phyloP scores from a whole-genome alignment of 2,797 vertebrate genomes.

The Tokudaia tokunoshimensis region DNA sequence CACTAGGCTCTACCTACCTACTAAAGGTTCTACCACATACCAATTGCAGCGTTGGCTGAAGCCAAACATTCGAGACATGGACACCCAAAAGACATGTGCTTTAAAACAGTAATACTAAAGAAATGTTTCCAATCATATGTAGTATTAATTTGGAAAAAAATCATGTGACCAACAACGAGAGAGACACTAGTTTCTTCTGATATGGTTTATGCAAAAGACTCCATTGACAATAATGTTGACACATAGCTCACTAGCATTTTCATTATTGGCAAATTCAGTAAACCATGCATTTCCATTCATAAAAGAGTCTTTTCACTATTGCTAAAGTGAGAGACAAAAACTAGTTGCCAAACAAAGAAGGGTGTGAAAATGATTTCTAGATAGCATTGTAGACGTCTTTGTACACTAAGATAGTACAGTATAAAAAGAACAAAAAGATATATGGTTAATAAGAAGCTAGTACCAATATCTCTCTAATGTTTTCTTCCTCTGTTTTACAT shows the following conservation, averaged over 20 bases:
- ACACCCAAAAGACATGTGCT: neutral
- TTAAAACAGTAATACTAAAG: neutral
- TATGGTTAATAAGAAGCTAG: neutral
- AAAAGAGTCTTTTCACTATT: neutral
- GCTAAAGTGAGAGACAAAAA: neutral
- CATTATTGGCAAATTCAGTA: slow-evolving; percentile 7
- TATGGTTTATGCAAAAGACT: neutral
- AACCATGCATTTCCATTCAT: neutral
- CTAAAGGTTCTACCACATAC: neutral
- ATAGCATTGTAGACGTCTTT: neutral
- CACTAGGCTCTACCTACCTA: neutral
- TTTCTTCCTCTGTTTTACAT: slow-evolving; percentile 1
- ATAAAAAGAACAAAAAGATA: neutral
- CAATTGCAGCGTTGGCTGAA: neutral
- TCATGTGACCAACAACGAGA: neutral
- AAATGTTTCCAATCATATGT: neutral
- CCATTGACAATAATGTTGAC: neutral
- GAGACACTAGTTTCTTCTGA: neutral
- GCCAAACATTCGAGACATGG: neutral
- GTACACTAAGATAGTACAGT: neutral
- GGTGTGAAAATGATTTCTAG: neutral
- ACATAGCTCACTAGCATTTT: neutral
- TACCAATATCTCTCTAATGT: neutral
- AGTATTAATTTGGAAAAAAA: neutral
- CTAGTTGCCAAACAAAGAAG: neutral